These are phyloP conservation scores for Dryoscopus gambensis DNA, from an alignment of 2,113 vertebrate genomes.

Conservation along the genomic window DNA sequence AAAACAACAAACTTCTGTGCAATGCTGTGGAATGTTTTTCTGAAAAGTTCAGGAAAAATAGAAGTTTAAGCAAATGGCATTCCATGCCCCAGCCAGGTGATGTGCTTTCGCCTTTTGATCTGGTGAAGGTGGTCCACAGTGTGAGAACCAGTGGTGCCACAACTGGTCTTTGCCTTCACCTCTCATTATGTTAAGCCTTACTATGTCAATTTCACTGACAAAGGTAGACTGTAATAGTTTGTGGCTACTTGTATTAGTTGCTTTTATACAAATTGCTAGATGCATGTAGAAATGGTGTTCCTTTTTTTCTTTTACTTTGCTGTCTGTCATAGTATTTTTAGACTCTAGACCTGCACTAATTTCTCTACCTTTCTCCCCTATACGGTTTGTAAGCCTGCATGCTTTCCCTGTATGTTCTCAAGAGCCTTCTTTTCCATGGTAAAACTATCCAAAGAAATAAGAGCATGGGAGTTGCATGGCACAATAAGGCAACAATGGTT, in stretches of 20 bases:
- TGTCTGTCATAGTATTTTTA: background rate
- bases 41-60: background rate
- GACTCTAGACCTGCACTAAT: background rate
- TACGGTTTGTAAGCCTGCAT: background rate
- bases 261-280: background rate
- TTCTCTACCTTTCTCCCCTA: background rate
- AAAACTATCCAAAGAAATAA: background rate
- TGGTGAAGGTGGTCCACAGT: background rate
- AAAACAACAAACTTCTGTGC: background rate
- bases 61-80: background rate
- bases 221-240: background rate
- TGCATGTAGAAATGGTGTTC: background rate
- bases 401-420: background rate
- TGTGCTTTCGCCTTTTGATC: background rate
- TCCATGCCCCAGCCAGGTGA: background rate
- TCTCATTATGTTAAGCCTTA: background rate
- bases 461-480: background rate
- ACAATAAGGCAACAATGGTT: background rate
- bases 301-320: background rate
- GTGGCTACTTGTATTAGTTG: background rate
- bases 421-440: background rate
- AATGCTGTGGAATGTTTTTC: background rate
- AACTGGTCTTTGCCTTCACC: background rate
- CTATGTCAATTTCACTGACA: background rate
- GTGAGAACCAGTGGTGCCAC: background rate